Percentiles rank a stretch among this genome's conserved stretches.
Evolutionary conservation across 35 echinoderm and acorn worm species (phyloP).

Genomic region (Apostichopus japonicus): DNA sequence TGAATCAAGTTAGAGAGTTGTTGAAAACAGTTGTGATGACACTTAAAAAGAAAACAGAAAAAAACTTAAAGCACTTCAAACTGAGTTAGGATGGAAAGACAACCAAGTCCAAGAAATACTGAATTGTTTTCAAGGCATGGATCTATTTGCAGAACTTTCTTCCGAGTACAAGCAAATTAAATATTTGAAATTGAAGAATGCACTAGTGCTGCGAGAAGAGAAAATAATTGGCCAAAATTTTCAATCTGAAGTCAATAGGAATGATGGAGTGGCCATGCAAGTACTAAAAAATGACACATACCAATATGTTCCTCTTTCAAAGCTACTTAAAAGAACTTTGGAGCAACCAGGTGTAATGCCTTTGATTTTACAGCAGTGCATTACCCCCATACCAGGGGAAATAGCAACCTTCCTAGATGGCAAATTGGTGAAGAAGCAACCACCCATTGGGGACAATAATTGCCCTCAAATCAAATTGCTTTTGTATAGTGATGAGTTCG

Average conservation of each 20-base stretch:
- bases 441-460: neutral
- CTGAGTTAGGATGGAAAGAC: neutral
- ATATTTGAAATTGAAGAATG: neutral
- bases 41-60: neutral
- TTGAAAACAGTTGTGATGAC: neutral
- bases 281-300: constrained; percentile 37
- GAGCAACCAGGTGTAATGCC: constrained; percentile 34
- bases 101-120: neutral
- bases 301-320: constrained; percentile 32
- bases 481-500: neutral
- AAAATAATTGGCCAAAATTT: constrained; percentile 38
- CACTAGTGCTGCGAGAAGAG: constrained; percentile 2
- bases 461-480: neutral
- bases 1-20: constrained; percentile 3
- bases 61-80: neutral
- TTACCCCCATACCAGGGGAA: neutral
- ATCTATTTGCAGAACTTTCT: constrained; percentile 18
- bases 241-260: neutral
- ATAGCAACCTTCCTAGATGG: constrained; percentile 32
- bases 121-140: constrained; percentile 21
- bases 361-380: neutral
- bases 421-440: neutral
- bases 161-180: constrained; percentile 43
- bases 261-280: constrained; percentile 29
- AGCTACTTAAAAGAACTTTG: constrained; percentile 21